Base-by-base conservation (phyloP, 2,797 vertebrate species). In the Streptopelia turtur region DNA sequence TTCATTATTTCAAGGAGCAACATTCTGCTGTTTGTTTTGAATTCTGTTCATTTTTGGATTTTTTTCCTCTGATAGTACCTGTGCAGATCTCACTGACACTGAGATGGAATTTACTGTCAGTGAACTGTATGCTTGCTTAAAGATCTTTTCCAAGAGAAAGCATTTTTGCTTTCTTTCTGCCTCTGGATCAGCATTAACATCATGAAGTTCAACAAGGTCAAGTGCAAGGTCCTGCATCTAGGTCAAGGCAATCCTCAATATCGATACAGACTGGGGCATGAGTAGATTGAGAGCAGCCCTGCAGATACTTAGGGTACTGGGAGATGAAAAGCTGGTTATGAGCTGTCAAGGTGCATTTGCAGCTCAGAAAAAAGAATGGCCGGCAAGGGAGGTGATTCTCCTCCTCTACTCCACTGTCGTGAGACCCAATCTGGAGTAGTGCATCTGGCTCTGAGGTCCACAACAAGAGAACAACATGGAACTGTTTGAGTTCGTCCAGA, bases 381-480 rank as follows among this genome's bases (percentile, higher is more conserved):
- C 2, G 71, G 28, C 1, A 3, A 66, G 24, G 17, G 11, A 65
- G 11, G 8, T 56, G 47, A 57, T 79, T 75, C 35, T 83, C 2
- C 7, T 9, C 11, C 8, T 16, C 7, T 37, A 30, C 3, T 64
- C n/a, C 3, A 3, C 10, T 16, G 5, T 37, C 1, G 3, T 39
- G 20, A 64, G 31, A 70, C 2, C 2, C 15, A 28, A 11, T 20
- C 33, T 84, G 35, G 47, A 83, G 8, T 30, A 65, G 5, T 66
- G 30, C 6, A 2, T 33, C 37, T 18, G 14, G 1, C 13, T 66
- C 11, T 52, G 35, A 16, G 7, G 7, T 41, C 3, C 6, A 10
- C 47, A 65, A 1, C 4, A 52, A 6, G 57, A 22, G 24, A 53
- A 31, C 21, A 45, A 31, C 9, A 15, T 5, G 12, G 10, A 33